phyloP scores from a whole-genome alignment of 2,888 invertebrate genomes.

The Nemapogon koenigi region DNA sequence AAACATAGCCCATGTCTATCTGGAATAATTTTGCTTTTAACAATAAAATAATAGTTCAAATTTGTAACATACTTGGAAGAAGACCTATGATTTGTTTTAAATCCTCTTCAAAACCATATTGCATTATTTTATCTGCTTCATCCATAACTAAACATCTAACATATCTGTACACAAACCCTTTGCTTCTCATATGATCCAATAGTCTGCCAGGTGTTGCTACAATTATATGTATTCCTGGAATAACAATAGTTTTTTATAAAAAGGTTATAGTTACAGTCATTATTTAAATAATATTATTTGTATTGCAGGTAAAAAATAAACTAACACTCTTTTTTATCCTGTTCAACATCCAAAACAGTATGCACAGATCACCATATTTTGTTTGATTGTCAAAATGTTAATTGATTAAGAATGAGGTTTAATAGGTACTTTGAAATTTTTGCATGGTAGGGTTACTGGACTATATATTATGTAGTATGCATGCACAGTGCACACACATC shows the following conservation, averaged over 20 bases:
- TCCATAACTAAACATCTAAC: constrained; percentile 91
- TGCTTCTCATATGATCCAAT: constrained; percentile 91
- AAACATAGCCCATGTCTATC: too few relatives aligned
- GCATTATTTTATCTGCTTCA: constrained; percentile 95
- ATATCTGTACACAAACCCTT: constrained; percentile 88
- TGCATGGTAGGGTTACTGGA: too few relatives aligned
- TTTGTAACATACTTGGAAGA: constrained; percentile 88
- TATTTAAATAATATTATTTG: too few relatives aligned
- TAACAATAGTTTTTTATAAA: constrained; percentile 5
- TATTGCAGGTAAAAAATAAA: too few relatives aligned
- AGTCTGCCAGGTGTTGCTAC: constrained; percentile 95
- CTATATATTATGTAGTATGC: too few relatives aligned
- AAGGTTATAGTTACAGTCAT: not conserved
- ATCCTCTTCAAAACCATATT: constrained; percentile 97
- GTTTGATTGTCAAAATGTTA: too few relatives aligned
- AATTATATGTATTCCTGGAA: constrained; percentile 81
- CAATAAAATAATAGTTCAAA: constrained; percentile 6
- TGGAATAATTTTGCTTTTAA: not conserved
- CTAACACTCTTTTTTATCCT: too few relatives aligned
- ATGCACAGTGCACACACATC: too few relatives aligned
- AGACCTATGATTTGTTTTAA: constrained; percentile 90
- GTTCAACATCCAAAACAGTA: too few relatives aligned
- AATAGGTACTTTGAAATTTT: too few relatives aligned
- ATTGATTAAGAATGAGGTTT: too few relatives aligned
- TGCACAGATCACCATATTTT: too few relatives aligned